Base-by-base conservation (phyloP, 1,140 invertebrate genomes). In the Drosophila ambigua region DNA sequence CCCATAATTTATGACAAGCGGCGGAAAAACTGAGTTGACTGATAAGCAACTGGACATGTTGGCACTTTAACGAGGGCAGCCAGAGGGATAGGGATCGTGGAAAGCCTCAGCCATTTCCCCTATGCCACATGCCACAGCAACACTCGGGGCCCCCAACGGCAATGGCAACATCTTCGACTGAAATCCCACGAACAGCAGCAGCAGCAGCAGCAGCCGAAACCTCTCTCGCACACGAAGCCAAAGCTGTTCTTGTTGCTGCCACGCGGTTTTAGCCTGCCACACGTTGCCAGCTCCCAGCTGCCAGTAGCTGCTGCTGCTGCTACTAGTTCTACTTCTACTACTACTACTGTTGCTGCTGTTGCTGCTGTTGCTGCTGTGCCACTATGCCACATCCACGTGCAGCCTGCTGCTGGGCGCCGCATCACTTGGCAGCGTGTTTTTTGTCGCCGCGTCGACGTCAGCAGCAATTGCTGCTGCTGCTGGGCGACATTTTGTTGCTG, bases 341-440 rank as follows among this genome's bases (percentile, higher is more conserved):
- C n/a, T 15, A 11, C 48, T 51, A 23, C 44, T 54, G 20, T 15
- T 44, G 16, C 5, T 26, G 5, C 26, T 66, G 49, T 26, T 44
- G 24, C 16, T 48, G 39, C n/a, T 28, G 23, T 31, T 13, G 13
- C 11, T 39, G 35, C 4, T 39, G 35, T 45, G 50, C 60, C 11
- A 45, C 46, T 41, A 23, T 50, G 45, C 45, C 20, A 44, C 35
- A 66, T 51, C 60, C 72, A 77, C 75, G 75, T 77, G 75, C 75
- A 77, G 52, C 26, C 23, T 46, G 50, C 62, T 85, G 61, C 81
- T 85, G 81, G 69, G 82, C 82, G 82, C 82, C 82, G 82, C 82
- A 85, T 85, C 78, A 87, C 48, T 87, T 82, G 82, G 82, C 82
- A 85, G 82, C 82, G 82, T 87, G 66, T 87, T 85, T 85, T 85